A percentile compares a stretch with the other conserved stretches of the same genome.
phyloP scores from a whole-genome alignment of 1,140 invertebrate genomes.

The Cheumatopsyche charites region DNA sequence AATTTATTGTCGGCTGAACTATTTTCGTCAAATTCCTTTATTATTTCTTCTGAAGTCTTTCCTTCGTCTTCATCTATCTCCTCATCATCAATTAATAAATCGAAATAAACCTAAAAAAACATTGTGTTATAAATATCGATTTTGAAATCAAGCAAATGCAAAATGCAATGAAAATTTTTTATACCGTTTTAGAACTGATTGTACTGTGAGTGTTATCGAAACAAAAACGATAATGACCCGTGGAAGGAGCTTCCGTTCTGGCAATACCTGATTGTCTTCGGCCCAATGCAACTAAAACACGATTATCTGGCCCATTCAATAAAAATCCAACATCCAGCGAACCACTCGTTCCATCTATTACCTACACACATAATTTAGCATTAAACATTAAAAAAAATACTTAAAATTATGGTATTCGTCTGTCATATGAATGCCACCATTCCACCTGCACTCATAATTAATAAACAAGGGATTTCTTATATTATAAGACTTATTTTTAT shows the following conservation, averaged over 20 bases:
- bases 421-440: too few relatives aligned
- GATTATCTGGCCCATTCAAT: slow-evolving; percentile 67
- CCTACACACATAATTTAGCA: too few relatives aligned
- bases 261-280: slow-evolving; percentile 76
- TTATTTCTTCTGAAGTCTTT: slow-evolving; percentile 58
- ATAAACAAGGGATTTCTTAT: too few relatives aligned
- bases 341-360: slow-evolving; percentile 77
- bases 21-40: slow-evolving; percentile 52
- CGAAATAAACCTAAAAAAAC: slow-evolving; percentile 69
- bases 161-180: slow-evolving; percentile 34
- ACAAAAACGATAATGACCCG: slow-evolving; percentile 80
- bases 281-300: slow-evolving; percentile 69
- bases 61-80: slow-evolving; percentile 63
- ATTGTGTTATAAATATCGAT: background rate
- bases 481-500: too few relatives aligned
- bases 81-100: slow-evolving; percentile 71
- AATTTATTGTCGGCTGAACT: background rate
- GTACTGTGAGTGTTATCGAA: slow-evolving; percentile 84
- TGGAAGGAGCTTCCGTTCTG: slow-evolving; percentile 60
- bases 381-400: too few relatives aligned
- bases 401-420: background rate
- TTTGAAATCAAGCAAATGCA: background rate
- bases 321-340: slow-evolving; percentile 80
- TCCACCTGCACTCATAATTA: background rate
- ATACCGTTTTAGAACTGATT: slow-evolving; percentile 77